These are phyloP conservation scores for Halichoerus grypus DNA, from an alignment of 2,113 vertebrate genomes.

Conservation along the genomic window DNA sequence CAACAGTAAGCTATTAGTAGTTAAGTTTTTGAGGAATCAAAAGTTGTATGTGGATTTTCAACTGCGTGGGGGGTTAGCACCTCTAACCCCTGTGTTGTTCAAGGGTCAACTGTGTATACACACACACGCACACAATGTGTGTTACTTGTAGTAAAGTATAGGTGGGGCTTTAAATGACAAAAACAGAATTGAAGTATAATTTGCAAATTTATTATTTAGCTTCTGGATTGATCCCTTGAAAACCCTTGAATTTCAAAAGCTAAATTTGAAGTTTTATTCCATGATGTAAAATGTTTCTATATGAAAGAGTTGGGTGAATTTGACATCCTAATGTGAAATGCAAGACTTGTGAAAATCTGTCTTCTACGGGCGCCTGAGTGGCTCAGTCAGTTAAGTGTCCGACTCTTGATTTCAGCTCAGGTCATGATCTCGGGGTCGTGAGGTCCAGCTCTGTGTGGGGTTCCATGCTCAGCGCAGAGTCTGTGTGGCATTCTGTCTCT, in stretches of 20 bases:
- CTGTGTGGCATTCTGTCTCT: too few relatives aligned
- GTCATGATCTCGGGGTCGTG: too few relatives aligned
- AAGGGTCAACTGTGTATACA: not conserved
- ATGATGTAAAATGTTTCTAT: conserved; percentile 34
- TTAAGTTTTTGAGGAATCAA: not conserved
- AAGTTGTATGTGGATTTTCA: not conserved
- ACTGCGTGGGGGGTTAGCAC: not conserved
- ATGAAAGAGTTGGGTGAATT: conserved; percentile 18
- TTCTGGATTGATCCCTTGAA: conserved; percentile 24
- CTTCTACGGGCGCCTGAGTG: not conserved
- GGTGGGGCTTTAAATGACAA: not conserved
- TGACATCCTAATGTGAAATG: conserved; percentile 21
- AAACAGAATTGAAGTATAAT: conserved; percentile 9
- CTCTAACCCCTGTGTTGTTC: not conserved
- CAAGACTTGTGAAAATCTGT: conserved; percentile 39
- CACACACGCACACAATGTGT: not conserved
- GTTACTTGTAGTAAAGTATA: not conserved
- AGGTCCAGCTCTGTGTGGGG: too few relatives aligned
- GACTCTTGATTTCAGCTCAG: too few relatives aligned
- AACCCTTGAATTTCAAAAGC: conserved; percentile 53
- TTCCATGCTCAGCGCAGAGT: too few relatives aligned
- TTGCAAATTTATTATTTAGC: not conserved
- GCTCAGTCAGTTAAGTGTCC: too few relatives aligned
- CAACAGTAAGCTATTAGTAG: not conserved
- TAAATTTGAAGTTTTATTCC: conserved; percentile 36